phyloP scores from a whole-genome alignment of 2,888 invertebrate genomes.

The Dasypolia templi region DNA sequence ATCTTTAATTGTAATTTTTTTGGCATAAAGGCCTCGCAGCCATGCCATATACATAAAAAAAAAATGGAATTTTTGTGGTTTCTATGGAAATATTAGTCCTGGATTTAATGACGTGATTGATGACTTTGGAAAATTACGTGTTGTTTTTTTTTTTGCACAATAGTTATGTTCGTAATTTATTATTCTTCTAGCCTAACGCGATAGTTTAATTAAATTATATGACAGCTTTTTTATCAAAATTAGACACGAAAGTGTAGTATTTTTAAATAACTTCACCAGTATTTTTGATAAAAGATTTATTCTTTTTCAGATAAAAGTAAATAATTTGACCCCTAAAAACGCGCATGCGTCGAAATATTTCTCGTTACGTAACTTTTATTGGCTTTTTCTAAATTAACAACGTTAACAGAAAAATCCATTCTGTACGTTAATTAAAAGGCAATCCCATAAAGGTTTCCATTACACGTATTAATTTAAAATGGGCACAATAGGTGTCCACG shows the following conservation, averaged over 20 bases:
- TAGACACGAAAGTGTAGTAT: too few relatives aligned
- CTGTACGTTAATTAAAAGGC: conserved; percentile 40
- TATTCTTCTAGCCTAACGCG: too few relatives aligned
- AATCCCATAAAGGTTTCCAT: conserved; percentile 48
- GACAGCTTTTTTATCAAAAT: too few relatives aligned
- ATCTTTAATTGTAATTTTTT: too few relatives aligned
- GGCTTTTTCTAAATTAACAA: conserved; percentile 25
- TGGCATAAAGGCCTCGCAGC: too few relatives aligned
- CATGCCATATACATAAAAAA: too few relatives aligned
- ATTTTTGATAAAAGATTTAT: too few relatives aligned
- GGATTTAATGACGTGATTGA: conserved; percentile 1
- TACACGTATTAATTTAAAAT: conserved; percentile 44
- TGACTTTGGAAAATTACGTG: conserved; percentile 17
- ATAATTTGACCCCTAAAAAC: background rate
- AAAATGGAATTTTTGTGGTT: too few relatives aligned
- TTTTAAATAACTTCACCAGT: too few relatives aligned
- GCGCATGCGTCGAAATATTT: background rate
- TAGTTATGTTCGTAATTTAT: background rate
- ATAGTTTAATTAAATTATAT: too few relatives aligned
- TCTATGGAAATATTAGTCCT: background rate
- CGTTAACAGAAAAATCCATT: conserved; percentile 31
- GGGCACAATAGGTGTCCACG: conserved; percentile 24
- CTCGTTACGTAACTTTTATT: conserved; percentile 24
- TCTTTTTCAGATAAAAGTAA: too few relatives aligned
- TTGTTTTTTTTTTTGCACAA: background rate